Base-by-base conservation (phyloP, 2,113 vertebrate species). In the Galemys pyrenaicus region DNA sequence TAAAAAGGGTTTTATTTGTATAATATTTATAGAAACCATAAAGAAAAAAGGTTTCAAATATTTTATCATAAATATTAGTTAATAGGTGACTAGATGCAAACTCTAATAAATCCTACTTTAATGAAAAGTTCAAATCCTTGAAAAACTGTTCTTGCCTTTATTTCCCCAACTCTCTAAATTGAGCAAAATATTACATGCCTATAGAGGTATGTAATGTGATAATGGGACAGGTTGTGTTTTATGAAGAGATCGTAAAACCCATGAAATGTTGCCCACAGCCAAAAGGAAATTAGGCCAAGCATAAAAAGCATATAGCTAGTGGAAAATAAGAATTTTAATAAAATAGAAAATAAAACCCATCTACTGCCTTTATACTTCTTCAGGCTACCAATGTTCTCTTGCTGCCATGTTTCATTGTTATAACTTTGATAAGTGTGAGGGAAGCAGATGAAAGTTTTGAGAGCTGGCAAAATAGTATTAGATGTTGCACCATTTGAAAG, bases 271-370 rank as follows among this genome's bases (percentile, higher is more conserved):
- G 96, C 96, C 96, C 96, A 95, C 75, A 97, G 96, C 87, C 96
- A 96, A 94, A 96, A 96, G 87, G 80, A 97, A 96, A 96, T 95
- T 96, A 97, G 92, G 67, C 87, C 77, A 95, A 93, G 95, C 75
- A 96, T 96, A 96, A 96, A 97, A 96, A 94, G 62, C 90, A 92
- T 49, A 96, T 58, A 95, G 95, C 90, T 92, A 84, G 93, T 87
- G 68, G 96, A 97, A 97, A 97, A 96, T 95, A 96, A 83, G 83
- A 93, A 97, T 97, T 97, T 96, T 96, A 93, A 96, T 97, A 97
- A 96, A 97, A 96, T 92, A 88, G 96, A 84, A 96, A 97, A 93
- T 97, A 85, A 37, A 93, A 37, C 95, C 91, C 71, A 84, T 94
- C 79, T 95, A 49, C 70, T 46, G 71, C 68, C 84, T 91, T 96